Percentiles rank a stretch among this genome's conserved stretches.
Evolutionary conservation across 2,888 invertebrate genomes (phyloP).

Genomic region (Parascotia fuliginaria): DNA sequence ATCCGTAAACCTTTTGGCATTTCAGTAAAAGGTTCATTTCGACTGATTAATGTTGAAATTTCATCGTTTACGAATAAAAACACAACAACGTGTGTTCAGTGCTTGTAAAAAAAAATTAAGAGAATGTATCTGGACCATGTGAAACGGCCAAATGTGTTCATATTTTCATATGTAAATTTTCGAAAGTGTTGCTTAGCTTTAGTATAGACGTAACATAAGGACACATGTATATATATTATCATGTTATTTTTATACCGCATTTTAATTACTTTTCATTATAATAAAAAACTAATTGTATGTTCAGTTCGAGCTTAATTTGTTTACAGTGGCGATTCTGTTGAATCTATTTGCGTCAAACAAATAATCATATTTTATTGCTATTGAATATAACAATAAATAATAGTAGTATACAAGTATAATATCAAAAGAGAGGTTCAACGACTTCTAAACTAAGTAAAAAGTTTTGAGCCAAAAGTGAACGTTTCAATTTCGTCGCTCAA

Average conservation of each 20-base stretch:
- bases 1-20: conserved; percentile 79
- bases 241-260: background rate
- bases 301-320: conserved; percentile 27
- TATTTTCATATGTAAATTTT: conserved; percentile 56
- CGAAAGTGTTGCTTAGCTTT: conserved; percentile 15
- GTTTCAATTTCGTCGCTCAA: conserved; percentile 43
- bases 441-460: conserved; percentile 42
- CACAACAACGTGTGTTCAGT: conserved; percentile 58
- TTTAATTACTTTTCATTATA: background rate
- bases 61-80: conserved; percentile 69
- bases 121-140: conserved; percentile 71
- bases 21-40: conserved; percentile 82
- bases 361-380: too few species aligned
- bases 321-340: conserved; percentile 27
- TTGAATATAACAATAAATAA: too few species aligned
- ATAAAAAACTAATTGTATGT: background rate
- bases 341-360: too few species aligned
- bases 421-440: conserved; percentile 5
- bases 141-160: conserved; percentile 57
- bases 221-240: background rate
- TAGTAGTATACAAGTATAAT: too few species aligned
- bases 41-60: conserved; percentile 80
- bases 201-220: background rate
- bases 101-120: conserved; percentile 73
- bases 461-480: conserved; percentile 40